Base-by-base conservation (phyloP, 2,888 invertebrate species). In the Sinhomidia bicolor region DNA sequence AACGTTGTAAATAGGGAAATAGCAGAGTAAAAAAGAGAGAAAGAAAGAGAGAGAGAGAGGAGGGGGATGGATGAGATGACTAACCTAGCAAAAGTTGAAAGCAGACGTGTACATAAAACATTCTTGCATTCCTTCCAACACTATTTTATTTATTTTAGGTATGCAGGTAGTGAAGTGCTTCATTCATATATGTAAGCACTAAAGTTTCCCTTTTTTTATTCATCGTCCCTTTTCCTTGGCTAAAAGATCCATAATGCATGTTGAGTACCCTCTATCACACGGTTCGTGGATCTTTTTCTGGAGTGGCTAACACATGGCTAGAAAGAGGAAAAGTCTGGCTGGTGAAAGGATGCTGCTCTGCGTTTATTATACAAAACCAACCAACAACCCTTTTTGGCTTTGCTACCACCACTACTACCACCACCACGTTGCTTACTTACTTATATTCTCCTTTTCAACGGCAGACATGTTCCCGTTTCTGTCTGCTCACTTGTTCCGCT, bases 241-340 rank as follows among this genome's bases (percentile, higher is more conserved):
- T 62, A 26, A 74, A 41, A 26, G 87, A 82, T 87, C 74, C 81
- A 87, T 87, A 76, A 87, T 78, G 78, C 68, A 81, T 80, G 84
- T 47, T 60, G 84, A 76, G 76, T 84, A 47, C 41, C 60, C 60
- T 79, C 60, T 57, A 60, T 23, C 36, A 23, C 60, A 26, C 79
- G 57, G 20, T 60, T 60, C 2, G 41, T 29, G 79, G 32, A 60
- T 41, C 57, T 57, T 14, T 20, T 17, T 29, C n/a, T 51, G 5
- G 54, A 78, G 23, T 4, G 5, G 26, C 6, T 65, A 29, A 74
- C 44, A 74, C 76, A 76, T 44, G 44, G 76, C 76, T 51, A 51
- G 26, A 76, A 36, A 36, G 54, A 12, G 51, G n/a, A n/a, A 47
- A 20, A 57, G 12, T n/a, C n/a, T 76, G 26, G 14, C 26, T 65